Percentiles rank a stretch among this genome's conserved stretches.
These are phyloP conservation scores for Pristionchus pacificus DNA, from an alignment of 1,140 invertebrate genomes.

Conservation along the genomic window DNA sequence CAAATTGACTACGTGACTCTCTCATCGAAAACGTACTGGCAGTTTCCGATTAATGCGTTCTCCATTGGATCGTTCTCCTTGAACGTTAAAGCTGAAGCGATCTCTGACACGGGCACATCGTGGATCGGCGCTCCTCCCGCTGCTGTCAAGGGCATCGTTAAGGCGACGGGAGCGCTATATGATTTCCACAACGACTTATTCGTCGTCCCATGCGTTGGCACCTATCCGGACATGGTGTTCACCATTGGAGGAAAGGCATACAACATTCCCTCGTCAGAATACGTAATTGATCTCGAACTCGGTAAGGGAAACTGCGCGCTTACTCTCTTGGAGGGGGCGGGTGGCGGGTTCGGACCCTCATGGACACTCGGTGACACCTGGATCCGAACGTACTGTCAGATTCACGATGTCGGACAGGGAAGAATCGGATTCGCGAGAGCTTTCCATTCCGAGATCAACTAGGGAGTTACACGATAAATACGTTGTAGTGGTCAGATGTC, in stretches of 20 bases:
- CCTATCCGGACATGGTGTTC: slow-evolving; percentile 29
- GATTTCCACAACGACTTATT: slow-evolving; percentile 12
- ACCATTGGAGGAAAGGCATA: slow-evolving; percentile 33
- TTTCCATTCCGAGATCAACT: slow-evolving; percentile 24
- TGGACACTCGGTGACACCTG: slow-evolving; percentile 49
- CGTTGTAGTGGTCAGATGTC: too few relatives aligned
- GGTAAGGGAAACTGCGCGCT: slow-evolving; percentile 17
- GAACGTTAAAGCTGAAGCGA: slow-evolving; percentile 28
- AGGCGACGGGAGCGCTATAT: slow-evolving; percentile 29
- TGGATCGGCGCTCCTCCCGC: too few relatives aligned
- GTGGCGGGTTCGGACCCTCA: slow-evolving; percentile 27
- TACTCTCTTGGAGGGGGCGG: slow-evolving; percentile 9
- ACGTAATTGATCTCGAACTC: slow-evolving; percentile 34
- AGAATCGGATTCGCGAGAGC: slow-evolving; percentile 39
- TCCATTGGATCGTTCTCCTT: slow-evolving; percentile 16
- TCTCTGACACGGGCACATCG: slow-evolving; percentile 50
- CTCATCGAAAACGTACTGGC: slow-evolving; percentile 35
- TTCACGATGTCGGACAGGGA: slow-evolving; percentile 40
- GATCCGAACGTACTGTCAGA: slow-evolving; percentile 45
- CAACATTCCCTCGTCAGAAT: slow-evolving; percentile 16
- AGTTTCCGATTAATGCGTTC: slow-evolving; percentile 29
- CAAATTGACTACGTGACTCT: slow-evolving; percentile 28
- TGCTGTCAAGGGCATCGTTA: slow-evolving; percentile 25
- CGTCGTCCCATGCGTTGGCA: slow-evolving; percentile 34
- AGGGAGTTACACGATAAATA: too few relatives aligned